These are phyloP conservation scores for Caerostris extrusa DNA, from an alignment of 1,140 invertebrate genomes.

Conservation along the genomic window DNA sequence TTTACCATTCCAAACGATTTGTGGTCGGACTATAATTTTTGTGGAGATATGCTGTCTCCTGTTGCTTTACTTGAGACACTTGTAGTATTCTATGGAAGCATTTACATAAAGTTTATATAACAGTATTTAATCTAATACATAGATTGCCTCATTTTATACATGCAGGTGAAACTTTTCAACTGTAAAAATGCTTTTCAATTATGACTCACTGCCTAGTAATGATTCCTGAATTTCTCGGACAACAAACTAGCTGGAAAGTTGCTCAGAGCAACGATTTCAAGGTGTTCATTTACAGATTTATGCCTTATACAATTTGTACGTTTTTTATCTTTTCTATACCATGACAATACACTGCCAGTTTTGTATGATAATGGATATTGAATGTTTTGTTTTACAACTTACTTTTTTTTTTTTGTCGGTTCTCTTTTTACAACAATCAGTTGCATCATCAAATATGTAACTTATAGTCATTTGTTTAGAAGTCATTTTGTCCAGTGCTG, in stretches of 20 bases:
- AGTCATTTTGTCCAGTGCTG: conserved; percentile 38
- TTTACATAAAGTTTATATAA: conserved; percentile 12
- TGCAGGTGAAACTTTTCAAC: neutral
- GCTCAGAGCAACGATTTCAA: neutral
- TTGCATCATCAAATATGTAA: neutral
- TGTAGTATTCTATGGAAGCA: neutral
- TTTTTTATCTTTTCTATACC: conserved; percentile 50
- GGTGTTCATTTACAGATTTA: conserved; percentile 73
- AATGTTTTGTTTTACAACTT: conserved; percentile 41
- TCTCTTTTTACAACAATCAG: neutral
- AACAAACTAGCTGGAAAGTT: neutral
- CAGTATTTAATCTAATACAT: neutral
- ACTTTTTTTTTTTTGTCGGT: neutral
- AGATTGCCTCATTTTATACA: neutral
- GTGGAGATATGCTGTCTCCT: neutral
- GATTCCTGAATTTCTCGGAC: neutral
- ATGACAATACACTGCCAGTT: conserved; percentile 74
- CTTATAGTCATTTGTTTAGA: conserved; percentile 36
- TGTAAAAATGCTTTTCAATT: neutral
- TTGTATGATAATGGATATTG: conserved; percentile 24
- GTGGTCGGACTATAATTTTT: no score
- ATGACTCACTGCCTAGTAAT: neutral
- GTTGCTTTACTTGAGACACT: neutral
- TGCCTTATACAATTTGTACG: conserved; percentile 71
- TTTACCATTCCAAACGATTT: no score